phyloP scores from a whole-genome alignment of 1,140 invertebrate species.

The Bombyx mandarina region DNA sequence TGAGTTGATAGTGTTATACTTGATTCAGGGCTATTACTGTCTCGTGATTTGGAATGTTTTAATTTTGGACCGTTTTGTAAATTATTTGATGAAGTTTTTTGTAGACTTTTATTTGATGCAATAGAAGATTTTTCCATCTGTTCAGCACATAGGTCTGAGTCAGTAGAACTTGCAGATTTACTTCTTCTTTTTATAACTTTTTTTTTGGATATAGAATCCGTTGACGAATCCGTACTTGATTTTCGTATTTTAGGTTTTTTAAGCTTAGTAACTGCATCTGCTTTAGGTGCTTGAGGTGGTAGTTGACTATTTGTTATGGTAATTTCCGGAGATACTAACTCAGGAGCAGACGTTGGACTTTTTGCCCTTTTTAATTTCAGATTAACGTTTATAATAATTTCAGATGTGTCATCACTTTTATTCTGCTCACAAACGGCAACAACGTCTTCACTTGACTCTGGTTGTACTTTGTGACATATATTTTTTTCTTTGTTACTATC shows the following conservation, averaged over 20 bases:
- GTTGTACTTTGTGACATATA: conserved; percentile 15
- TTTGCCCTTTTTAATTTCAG: conserved; percentile 51
- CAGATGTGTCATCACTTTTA: conserved; percentile 42
- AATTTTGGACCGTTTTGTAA: conserved; percentile 38
- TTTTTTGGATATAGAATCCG: conserved; percentile 60
- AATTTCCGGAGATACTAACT: conserved; percentile 50
- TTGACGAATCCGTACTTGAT: conserved; percentile 52
- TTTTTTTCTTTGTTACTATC: conserved; percentile 26
- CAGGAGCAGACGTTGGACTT: conserved; percentile 30
- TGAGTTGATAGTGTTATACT: conserved; percentile 56
- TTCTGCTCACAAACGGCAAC: conserved; percentile 27
- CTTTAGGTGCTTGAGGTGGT: conserved; percentile 75
- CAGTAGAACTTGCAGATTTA: conserved; percentile 70
- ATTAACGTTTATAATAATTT: conserved; percentile 59
- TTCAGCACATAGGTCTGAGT: conserved; percentile 62
- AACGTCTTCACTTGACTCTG: conserved; percentile 25
- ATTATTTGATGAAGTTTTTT: conserved; percentile 35
- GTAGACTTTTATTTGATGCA: conserved; percentile 30
- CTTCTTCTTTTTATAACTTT: conserved; percentile 61
- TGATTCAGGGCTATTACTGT: conserved; percentile 67
- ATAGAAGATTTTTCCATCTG: conserved; percentile 26
- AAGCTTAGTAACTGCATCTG: conserved; percentile 58
- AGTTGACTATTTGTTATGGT: conserved; percentile 60
- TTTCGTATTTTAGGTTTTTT: conserved; percentile 59
- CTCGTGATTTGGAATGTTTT: conserved; percentile 59